Base-by-base conservation (phyloP, 1,140 invertebrate genomes). In the Ips typographus region DNA sequence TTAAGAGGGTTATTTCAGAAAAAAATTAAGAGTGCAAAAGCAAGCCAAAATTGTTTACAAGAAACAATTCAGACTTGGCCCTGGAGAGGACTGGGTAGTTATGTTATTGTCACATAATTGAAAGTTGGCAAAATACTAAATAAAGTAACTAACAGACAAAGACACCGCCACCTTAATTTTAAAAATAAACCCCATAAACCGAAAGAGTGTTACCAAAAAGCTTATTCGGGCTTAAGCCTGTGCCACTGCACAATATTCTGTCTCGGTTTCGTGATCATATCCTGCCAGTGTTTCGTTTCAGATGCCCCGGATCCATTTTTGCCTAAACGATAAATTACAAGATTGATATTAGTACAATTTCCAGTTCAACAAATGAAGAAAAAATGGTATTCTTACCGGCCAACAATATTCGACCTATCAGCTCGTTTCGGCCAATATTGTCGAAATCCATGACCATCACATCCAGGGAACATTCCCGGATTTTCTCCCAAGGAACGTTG, bases 381-480 rank as follows among this genome's bases (percentile, higher is more conserved):
- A 49, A 49, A 49, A 49, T 49, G 1, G 39, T 68, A 44, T 47
- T 78, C 82, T 81, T 80, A 93, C 92, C 92, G 76, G 92, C 93
- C 72, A 96, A 83, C 59, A 93, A 85, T 80, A 96, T 94, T 75
- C 93, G 85, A 1, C 94, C 94, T 76, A 96, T 96, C 63, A 95
- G 86, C 81, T 98, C 95, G 77, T 96, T 96, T 55, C 94, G 83
- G 39, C 94, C 94, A 67, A 96, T 95, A 77, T 96, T 96, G 80
- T 96, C 94, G 78, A 94, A 95, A 80, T 96, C 94, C 92, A 96
- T 95, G 37, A 96, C 94, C 84, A 95, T 93, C 1, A 96, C 91
- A 77, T 95, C 91, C 39, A 96, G 84, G 8, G 93, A 94, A 74
- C 94, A 95, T 80, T 96, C 94, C 47, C 94, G 84, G 65, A 96